phyloP scores from a whole-genome alignment of 2,888 invertebrate species.

The Eilema sororculum region DNA sequence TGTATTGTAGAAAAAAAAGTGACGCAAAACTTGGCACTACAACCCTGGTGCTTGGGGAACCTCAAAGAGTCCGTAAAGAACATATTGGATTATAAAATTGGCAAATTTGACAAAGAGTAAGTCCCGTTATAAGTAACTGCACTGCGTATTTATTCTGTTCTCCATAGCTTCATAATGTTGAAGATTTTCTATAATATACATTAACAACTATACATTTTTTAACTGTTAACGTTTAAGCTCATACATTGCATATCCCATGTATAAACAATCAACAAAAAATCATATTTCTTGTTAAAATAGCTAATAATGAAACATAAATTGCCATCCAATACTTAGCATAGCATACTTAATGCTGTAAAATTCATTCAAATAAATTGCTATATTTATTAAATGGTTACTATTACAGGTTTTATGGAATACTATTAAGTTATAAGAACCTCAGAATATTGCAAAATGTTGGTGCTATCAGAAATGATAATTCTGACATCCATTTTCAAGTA shows the following conservation, averaged over 20 bases:
- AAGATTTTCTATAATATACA: no score
- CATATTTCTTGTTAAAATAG: no score
- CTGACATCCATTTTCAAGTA: constrained; percentile 89
- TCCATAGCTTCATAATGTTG: neutral
- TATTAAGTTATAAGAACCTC: constrained; percentile 89
- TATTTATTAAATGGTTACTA: constrained; percentile 67
- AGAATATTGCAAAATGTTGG: constrained; percentile 87
- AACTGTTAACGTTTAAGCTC: neutral
- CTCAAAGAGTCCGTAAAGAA: constrained; percentile 87
- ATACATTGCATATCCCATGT: neutral
- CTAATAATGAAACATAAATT: no score
- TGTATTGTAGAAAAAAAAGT: constrained; percentile 86
- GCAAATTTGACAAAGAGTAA: constrained; percentile 88
- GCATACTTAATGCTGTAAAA: no score
- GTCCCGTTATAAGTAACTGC: constrained; percentile 51
- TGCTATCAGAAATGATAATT: constrained; percentile 88
- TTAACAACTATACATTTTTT: neutral
- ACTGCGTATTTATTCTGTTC: neutral
- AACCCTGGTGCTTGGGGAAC: constrained; percentile 89
- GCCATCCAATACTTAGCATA: neutral
- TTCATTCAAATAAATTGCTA: no score
- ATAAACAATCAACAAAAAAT: no score
- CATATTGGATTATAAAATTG: constrained; percentile 86
- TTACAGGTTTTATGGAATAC: constrained; percentile 89
- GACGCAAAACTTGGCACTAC: constrained; percentile 87